A percentile compares a stretch with the other conserved stretches of the same genome.
Evolutionary conservation across 2,888 invertebrate species (phyloP).

Genomic region (Phyto melanocephala): DNA sequence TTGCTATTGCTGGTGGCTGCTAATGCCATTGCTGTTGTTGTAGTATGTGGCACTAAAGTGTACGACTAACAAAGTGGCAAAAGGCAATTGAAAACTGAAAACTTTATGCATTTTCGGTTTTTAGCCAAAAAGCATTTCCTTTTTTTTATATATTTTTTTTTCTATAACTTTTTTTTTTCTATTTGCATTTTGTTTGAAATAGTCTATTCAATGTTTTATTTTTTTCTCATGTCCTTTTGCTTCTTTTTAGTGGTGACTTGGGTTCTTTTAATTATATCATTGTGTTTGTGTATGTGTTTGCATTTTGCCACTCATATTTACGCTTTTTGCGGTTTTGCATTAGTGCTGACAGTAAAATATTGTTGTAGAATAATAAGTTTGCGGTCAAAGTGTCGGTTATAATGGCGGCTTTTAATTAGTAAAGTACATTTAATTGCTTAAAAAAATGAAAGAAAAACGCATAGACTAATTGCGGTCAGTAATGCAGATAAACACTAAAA

Average conservation of each 20-base stretch:
- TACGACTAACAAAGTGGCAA: conserved; percentile 60
- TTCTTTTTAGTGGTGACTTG: conserved; percentile 15
- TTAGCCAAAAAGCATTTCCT: conserved; percentile 56
- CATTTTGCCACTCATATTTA: conserved; percentile 51
- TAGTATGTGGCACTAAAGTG: conserved; percentile 39
- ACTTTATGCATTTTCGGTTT: conserved; percentile 60
- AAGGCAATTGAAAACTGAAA: conserved; percentile 61
- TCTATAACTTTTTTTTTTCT: background rate
- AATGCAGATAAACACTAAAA: conserved; percentile 59
- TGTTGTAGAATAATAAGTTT: conserved; percentile 63
- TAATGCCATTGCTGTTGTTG: background rate
- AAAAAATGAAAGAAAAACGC: conserved; percentile 27
- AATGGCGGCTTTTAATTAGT: conserved; percentile 66
- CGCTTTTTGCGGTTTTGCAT: conserved; percentile 63
- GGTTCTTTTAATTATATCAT: background rate
- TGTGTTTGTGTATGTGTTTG: conserved; percentile 21
- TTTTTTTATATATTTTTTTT: conserved; percentile 35
- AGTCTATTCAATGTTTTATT: conserved; percentile 28
- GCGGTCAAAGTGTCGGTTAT: conserved; percentile 64
- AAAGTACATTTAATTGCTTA: conserved; percentile 63
- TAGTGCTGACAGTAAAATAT: conserved; percentile 63
- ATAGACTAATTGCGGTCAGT: conserved; percentile 61
- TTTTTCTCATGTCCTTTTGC: background rate
- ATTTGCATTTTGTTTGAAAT: background rate
- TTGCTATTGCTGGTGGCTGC: conserved; percentile 21